Evolutionary conservation across 2,113 vertebrate species (phyloP).

Genomic region (Solea solea): DNA sequence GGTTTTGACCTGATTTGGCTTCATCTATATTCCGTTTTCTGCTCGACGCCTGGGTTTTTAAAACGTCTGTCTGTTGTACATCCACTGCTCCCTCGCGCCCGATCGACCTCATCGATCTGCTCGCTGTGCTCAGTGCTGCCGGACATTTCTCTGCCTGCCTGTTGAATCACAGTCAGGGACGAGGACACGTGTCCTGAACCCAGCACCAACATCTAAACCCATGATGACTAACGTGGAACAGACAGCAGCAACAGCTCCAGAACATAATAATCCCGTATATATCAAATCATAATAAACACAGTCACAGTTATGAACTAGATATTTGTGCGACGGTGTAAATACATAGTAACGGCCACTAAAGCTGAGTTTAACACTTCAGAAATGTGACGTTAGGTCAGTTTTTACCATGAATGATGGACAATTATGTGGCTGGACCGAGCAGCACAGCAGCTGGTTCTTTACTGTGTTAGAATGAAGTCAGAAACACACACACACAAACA

Average conservation of each 20-base stretch:
- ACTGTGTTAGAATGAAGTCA: background rate
- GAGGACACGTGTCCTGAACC: slow-evolving; percentile 2
- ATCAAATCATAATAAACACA: too few species aligned
- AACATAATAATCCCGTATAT: too few species aligned
- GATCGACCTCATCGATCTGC: slow-evolving; percentile 24
- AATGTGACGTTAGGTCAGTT: too few species aligned
- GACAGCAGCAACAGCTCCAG: too few species aligned
- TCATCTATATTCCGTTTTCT: too few species aligned
- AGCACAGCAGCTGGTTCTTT: slow-evolving; percentile 37
- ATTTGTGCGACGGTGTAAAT: too few species aligned
- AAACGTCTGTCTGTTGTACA: background rate
- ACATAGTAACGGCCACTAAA: too few species aligned
- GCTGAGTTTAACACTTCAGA: too few species aligned
- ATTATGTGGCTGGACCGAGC: slow-evolving; percentile 28
- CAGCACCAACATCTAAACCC: background rate
- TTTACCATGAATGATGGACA: background rate
- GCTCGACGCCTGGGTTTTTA: too few species aligned
- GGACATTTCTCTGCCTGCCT: background rate
- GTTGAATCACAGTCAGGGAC: slow-evolving; percentile 2
- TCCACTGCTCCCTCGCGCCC: background rate
- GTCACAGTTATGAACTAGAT: too few species aligned
- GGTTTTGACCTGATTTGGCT: too few species aligned
- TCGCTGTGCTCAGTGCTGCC: background rate
- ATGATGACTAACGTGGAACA: background rate
- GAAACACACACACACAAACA: background rate